Conservation (phyloP, 2,113 vertebrate genomes). For the Scolopax mira region DNA sequence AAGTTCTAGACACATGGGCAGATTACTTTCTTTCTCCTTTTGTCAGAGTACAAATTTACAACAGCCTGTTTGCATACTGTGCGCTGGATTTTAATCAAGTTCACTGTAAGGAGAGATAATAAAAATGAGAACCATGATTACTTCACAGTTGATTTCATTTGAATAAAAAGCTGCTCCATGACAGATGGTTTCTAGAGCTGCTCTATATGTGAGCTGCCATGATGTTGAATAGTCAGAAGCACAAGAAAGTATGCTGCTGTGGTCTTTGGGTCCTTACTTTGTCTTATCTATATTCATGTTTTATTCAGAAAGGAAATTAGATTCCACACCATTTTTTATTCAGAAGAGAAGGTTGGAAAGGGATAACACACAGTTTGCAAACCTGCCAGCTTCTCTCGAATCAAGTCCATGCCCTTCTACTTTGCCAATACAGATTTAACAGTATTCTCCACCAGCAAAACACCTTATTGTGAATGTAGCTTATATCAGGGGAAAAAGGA, state of each 20-base stretch:
- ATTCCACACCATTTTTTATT: slow-evolving; percentile 68
- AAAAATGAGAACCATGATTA: slow-evolving; percentile 70
- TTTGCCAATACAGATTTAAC: slow-evolving; percentile 18
- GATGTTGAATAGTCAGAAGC: slow-evolving; percentile 63
- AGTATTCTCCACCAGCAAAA: slow-evolving; percentile 11
- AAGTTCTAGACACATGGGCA: slow-evolving; percentile 54
- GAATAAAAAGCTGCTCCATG: slow-evolving; percentile 59
- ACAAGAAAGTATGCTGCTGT: slow-evolving; percentile 50
- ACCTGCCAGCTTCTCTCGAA: slow-evolving; percentile 36
- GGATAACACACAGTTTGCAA: slow-evolving; percentile 42
- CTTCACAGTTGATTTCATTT: slow-evolving; percentile 70
- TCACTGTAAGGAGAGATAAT: slow-evolving; percentile 68
- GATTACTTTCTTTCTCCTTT: slow-evolving; percentile 65
- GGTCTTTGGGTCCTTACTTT: slow-evolving; percentile 52
- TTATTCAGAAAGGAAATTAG: slow-evolving; percentile 69
- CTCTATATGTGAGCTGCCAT: slow-evolving; percentile 65
- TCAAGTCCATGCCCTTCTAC: slow-evolving; percentile 20
- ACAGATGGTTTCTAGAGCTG: slow-evolving; percentile 70
- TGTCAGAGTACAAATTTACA: slow-evolving; percentile 69
- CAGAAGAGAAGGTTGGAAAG: slow-evolving; percentile 58
- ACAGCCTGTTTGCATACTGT: slow-evolving; percentile 69
- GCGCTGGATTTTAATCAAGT: slow-evolving; percentile 70
- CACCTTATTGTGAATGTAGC: not conserved
- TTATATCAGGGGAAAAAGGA: not conserved
- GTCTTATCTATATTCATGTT: slow-evolving; percentile 67